phyloP scores from a whole-genome alignment of 2,888 invertebrate species.

The Calameuta idolon region DNA sequence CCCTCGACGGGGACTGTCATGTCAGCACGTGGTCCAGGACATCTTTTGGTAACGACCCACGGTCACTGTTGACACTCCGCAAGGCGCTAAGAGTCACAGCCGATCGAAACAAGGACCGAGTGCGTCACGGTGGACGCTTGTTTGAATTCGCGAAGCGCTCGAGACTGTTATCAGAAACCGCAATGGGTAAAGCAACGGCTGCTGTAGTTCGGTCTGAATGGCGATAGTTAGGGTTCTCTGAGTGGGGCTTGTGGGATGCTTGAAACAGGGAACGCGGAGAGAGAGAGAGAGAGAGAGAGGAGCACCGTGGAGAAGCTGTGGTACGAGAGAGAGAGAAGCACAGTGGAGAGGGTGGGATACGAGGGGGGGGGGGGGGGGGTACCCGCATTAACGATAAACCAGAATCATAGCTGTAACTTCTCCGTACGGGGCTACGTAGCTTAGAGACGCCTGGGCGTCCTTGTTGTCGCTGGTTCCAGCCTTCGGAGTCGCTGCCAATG shows the following conservation, averaged over 20 bases:
- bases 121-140: not conserved
- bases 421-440: conserved; percentile 14
- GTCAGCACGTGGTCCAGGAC: not conserved
- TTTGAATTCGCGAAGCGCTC: not conserved
- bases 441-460: not conserved
- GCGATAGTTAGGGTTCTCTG: conserved; percentile 15
- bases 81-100: not conserved
- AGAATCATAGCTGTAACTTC: conserved; percentile 42
- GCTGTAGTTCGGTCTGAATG: conserved; percentile 18
- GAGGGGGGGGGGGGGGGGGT: not conserved
- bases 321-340: not conserved
- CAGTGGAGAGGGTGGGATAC: not conserved
- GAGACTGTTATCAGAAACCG: not conserved
- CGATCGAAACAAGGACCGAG: not conserved
- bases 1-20: not conserved
- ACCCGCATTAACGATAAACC: conserved; percentile 46
- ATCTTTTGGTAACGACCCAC: not conserved
- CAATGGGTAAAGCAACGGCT: not conserved
- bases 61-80: not conserved
- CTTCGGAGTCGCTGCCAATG: not conserved
- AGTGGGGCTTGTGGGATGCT: not conserved
- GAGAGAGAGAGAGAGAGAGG: not conserved
- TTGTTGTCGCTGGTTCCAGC: not conserved
- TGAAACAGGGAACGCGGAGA: not conserved
- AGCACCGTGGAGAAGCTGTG: not conserved